Base-by-base conservation (phyloP, 1,140 invertebrate species). In the Drosophila bocqueti region DNA sequence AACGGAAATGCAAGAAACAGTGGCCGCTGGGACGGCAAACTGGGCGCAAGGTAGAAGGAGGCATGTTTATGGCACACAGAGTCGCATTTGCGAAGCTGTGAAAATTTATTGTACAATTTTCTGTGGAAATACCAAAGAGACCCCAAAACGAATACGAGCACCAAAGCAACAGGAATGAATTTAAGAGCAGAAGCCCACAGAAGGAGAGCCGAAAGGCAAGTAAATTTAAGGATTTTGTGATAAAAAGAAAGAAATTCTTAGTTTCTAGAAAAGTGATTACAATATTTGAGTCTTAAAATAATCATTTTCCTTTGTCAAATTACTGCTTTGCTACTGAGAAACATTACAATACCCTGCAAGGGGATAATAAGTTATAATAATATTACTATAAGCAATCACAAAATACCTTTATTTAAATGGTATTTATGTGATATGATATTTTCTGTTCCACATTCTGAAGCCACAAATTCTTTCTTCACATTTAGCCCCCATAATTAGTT, bases 1-100 rank as follows among this genome's bases (percentile, higher is more conserved):
- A 87, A 71, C 72, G 84, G 77, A 87, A 83, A 81, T 83, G 72
- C 81, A 78, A 59, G 71, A 71, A 66, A 73, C 74, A 82, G 65
- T 57, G 55, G 60, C 71, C 55, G 57, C 81, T 63, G 80, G 61
- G 46, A 59, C 29, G 38, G 43, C 60, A 50, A 40, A 68, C 43
- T 42, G 61, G 46, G 26, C 21, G 47, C 16, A 43, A 45, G 45
- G 69, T 73, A 52, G 71, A 40, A 50, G 46, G 55, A 77, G 60
- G 54, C 71, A 43, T 68, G 69, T 81, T 80, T 80, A 62, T 76
- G 69, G 69, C 58, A 75, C 63, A 54, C 40, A 74, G 57, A 65
- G 67, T 73, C 76, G 59, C 62, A 78, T 55, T 78, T 57, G 75
- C 40, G 64, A 52, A 69, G 65, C 58, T 78, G 75, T 62, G 57